Evolutionary conservation across 2,797 vertebrate species (phyloP).

Genomic region (Salmo trutta): DNA sequence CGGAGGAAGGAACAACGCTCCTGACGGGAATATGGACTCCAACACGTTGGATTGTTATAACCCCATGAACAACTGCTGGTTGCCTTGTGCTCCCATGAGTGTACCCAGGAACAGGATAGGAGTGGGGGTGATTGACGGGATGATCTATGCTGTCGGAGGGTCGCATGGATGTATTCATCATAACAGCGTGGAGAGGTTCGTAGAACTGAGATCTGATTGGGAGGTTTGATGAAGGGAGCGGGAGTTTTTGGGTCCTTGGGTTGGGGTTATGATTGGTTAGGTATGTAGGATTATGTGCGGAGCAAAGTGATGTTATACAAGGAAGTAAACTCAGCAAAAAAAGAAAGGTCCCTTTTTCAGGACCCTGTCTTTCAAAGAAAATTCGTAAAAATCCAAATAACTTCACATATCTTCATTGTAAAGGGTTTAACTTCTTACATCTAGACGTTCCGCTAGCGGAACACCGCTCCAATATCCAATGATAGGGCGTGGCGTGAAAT

Average conservation of each 20-base stretch:
- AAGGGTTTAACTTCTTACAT: no score
- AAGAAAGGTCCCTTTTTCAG: no score
- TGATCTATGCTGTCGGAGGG: slow-evolving; percentile 92
- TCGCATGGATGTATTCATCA: slow-evolving; percentile 94
- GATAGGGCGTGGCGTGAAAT: no score
- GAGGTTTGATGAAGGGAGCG: neutral
- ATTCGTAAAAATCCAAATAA: no score
- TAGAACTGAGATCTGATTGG: neutral
- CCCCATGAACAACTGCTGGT: slow-evolving; percentile 94
- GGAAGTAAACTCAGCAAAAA: neutral
- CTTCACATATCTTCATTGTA: no score
- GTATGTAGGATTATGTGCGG: neutral
- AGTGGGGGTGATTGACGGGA: slow-evolving; percentile 89
- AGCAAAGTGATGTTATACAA: neutral
- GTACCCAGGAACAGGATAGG: slow-evolving; percentile 92
- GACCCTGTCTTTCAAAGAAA: no score
- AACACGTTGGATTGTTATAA: slow-evolving; percentile 91
- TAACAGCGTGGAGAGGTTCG: slow-evolving; percentile 90
- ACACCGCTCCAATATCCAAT: no score
- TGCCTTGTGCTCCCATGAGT: slow-evolving; percentile 89
- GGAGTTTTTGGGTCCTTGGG: neutral
- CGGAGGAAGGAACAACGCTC: slow-evolving; percentile 90
- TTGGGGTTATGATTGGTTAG: neutral
- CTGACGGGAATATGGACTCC: slow-evolving; percentile 92
- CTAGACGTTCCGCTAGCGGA: no score